Evolutionary conservation across 2,888 invertebrate genomes (phyloP).

Genomic region (Drosophila fulvimacula): DNA sequence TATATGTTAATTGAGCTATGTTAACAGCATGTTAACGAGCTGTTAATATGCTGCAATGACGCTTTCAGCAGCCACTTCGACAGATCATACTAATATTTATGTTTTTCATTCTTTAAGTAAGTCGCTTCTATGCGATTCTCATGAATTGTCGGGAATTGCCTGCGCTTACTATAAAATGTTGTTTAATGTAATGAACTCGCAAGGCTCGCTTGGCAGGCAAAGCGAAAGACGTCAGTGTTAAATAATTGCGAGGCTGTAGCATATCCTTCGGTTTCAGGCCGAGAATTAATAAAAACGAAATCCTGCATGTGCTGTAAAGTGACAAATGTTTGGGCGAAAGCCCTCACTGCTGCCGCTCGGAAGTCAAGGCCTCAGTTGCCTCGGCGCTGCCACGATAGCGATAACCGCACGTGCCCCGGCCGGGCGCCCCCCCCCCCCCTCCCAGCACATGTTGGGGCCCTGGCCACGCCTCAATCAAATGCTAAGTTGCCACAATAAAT

Average conservation of each 20-base stretch:
- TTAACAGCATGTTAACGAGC: background rate
- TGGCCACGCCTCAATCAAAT: slow-evolving; percentile 46
- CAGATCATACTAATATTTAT: background rate
- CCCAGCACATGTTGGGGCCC: background rate
- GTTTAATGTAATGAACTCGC: slow-evolving; percentile 12
- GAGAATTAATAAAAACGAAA: slow-evolving; percentile 19
- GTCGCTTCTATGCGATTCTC: background rate
- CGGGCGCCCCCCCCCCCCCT: background rate
- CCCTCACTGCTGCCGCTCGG: slow-evolving; percentile 24
- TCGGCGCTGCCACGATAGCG: slow-evolving; percentile 27
- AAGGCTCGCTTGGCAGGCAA: background rate
- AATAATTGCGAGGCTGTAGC: slow-evolving; percentile 14
- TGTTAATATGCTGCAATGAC: background rate
- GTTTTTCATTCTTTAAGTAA: background rate
- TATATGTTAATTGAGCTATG: background rate
- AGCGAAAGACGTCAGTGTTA: background rate
- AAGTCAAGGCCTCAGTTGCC: slow-evolving; percentile 39
- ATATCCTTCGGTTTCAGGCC: slow-evolving; percentile 11
- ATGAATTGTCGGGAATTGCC: background rate
- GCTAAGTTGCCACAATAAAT: slow-evolving; percentile 57
- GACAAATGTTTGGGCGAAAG: slow-evolving; percentile 47
- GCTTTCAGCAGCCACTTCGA: background rate
- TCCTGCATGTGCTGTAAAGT: slow-evolving; percentile 37
- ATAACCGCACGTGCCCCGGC: slow-evolving; percentile 46
- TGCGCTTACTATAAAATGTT: slow-evolving; percentile 1